A percentile compares a stretch with the other conserved stretches of the same genome.
These are phyloP conservation scores for Galerucella pusilla DNA, from an alignment of 2,888 invertebrate genomes.

Conservation along the genomic window DNA sequence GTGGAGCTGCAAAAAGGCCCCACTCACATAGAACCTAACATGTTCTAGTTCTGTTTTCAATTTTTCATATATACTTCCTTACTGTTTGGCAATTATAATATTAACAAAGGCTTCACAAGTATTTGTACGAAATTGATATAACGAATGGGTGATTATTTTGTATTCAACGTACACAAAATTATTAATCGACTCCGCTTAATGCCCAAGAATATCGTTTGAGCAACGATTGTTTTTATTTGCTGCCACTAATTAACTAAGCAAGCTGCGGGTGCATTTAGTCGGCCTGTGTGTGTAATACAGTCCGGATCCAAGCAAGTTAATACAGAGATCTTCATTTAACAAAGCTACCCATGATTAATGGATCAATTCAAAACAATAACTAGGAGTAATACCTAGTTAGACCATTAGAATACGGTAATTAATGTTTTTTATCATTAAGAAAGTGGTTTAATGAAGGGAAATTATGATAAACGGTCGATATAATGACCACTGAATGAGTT, in stretches of 20 bases:
- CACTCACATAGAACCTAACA: no score
- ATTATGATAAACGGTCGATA: slow-evolving; percentile 6
- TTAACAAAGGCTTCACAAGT: background rate
- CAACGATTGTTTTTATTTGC: background rate
- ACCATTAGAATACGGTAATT: slow-evolving; percentile 19
- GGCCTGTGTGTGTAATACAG: slow-evolving; percentile 16
- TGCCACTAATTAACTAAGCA: slow-evolving; percentile 9
- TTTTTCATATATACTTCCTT: no score
- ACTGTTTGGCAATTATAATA: no score
- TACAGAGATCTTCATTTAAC: slow-evolving; percentile 23
- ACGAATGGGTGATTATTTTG: background rate
- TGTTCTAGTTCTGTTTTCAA: no score
- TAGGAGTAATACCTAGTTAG: slow-evolving; percentile 24
- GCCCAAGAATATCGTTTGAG: background rate
- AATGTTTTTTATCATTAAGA: slow-evolving; percentile 25
- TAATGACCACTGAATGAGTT: background rate
- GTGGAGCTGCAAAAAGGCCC: no score
- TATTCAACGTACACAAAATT: background rate
- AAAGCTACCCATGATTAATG: slow-evolving; percentile 37
- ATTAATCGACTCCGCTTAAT: background rate
- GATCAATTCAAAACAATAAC: slow-evolving; percentile 37
- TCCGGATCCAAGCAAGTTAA: slow-evolving; percentile 19
- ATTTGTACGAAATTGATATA: background rate
- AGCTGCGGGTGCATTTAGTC: slow-evolving; percentile 14
- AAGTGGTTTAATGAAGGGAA: background rate